These are phyloP conservation scores for Trichomalopsis sarcophagae DNA, from an alignment of 1,140 invertebrate species.

Conservation along the genomic window DNA sequence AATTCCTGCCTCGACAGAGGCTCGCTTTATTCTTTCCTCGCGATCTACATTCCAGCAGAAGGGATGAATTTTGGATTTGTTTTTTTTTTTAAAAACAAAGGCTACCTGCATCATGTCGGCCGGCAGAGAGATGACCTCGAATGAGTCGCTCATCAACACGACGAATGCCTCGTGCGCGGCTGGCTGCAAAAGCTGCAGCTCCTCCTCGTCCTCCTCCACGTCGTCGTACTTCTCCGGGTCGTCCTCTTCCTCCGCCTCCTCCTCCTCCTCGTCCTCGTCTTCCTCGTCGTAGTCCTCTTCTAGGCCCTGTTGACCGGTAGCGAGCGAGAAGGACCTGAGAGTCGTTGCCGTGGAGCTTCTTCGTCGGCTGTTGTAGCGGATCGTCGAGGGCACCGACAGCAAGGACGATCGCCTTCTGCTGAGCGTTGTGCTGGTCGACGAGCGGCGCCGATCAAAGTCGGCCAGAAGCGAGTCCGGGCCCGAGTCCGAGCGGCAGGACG, in stretches of 20 bases:
- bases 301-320: not conserved
- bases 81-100: not conserved
- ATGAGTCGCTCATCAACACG: constrained; percentile 75
- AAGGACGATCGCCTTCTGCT: constrained; percentile 46
- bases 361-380: not conserved
- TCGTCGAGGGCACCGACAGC: not conserved
- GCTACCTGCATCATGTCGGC: constrained; percentile 74
- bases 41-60: no score
- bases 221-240: not conserved
- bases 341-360: not conserved
- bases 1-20: not conserved
- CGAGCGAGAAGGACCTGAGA: not conserved
- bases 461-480: constrained; percentile 60
- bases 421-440: not conserved
- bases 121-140: constrained; percentile 73
- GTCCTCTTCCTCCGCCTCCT: constrained; percentile 15
- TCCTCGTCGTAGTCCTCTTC: constrained; percentile 19
- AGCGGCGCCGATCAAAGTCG: constrained; percentile 49
- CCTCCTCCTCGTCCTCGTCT: not conserved
- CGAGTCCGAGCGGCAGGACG: constrained; percentile 70
- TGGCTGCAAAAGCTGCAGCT: constrained; percentile 22
- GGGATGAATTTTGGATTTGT: no score
- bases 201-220: not conserved
- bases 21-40: no score
- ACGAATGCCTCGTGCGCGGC: constrained; percentile 66